Conservation (phyloP, 2,797 vertebrate species). For the Pogoniulus pusillus region DNA sequence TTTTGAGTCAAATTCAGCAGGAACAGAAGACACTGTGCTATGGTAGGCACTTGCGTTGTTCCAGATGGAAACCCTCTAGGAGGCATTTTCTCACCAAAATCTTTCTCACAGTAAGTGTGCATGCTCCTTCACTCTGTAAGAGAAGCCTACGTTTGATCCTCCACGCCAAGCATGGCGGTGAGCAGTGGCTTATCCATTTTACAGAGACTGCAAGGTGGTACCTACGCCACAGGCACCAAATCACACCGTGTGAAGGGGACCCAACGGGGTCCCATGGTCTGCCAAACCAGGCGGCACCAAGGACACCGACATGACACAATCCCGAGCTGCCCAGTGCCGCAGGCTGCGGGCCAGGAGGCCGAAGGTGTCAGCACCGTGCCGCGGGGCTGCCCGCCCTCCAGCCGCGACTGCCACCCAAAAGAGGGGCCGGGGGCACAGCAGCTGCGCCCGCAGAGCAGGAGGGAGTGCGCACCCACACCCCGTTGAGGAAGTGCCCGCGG, state of each 20-base stretch:
- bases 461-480: background rate
- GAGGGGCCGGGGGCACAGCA: background rate
- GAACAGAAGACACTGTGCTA: background rate
- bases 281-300: accelerated
- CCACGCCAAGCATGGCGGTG: accelerated
- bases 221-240: accelerated
- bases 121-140: background rate
- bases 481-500: slow-evolving; percentile 49
- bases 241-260: accelerated
- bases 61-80: background rate
- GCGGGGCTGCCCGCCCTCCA: accelerated
- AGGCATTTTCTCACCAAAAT: background rate
- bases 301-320: accelerated
- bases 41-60: background rate
- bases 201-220: accelerated
- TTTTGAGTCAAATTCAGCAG: accelerated
- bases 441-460: background rate
- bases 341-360: accelerated
- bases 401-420: background rate
- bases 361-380: accelerated
- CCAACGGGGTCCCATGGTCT: background rate
- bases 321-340: background rate
- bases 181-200: accelerated
- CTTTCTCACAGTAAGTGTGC: accelerated
- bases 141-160: background rate